Base-by-base conservation (phyloP, 2,113 vertebrate species). In the Chelonoidis abingdonii region DNA sequence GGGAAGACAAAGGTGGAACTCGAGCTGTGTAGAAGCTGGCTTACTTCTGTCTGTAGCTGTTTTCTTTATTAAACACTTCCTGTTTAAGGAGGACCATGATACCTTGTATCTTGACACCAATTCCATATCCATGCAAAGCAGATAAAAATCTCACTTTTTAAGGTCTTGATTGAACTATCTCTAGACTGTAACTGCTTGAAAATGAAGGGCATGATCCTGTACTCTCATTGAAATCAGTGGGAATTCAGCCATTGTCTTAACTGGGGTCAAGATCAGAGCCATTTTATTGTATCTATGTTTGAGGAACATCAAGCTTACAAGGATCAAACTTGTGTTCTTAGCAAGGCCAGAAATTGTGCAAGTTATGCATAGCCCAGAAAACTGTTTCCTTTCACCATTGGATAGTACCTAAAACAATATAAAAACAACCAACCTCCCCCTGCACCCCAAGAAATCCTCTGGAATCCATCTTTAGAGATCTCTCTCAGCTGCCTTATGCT, bases 111-210 rank as follows among this genome's bases (percentile, higher is more conserved):
- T 35, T 17, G 88, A 44, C 17, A 41, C 4, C 5, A 44, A 29
- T 19, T 83, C 56, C 8, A 0, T 31, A 5, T 4, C n/a, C 69
- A 53, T 38, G 62, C 76, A 62, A 29, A 49, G n/a, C 41, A 25
- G 38, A 44, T 5, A 27, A 47, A 38, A 78, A 8, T 83, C 91
- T 81, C 31, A 62, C 35, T 83, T 5, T 72, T 80, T 78, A 29
- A 10, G 7, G 6, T 76, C 2, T 75, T 57, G 24, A 38, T 8
- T 69, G 52, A 83, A 91, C 24, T 6, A 76, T 1, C 2, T 17
- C 0, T 0, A 2, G 56, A 47, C 9, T 3, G 35, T 52, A 21
- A 29, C 9, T 44, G 8, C 16, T 53, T n/a, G 9, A 27, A 80
- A 80, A 24, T 78, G 47, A 56, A 31, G 5, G 16, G 31, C 57